Base-by-base conservation (phyloP, 53 echinoderm and acorn worm genomes). In the Echinarachnius parma region DNA sequence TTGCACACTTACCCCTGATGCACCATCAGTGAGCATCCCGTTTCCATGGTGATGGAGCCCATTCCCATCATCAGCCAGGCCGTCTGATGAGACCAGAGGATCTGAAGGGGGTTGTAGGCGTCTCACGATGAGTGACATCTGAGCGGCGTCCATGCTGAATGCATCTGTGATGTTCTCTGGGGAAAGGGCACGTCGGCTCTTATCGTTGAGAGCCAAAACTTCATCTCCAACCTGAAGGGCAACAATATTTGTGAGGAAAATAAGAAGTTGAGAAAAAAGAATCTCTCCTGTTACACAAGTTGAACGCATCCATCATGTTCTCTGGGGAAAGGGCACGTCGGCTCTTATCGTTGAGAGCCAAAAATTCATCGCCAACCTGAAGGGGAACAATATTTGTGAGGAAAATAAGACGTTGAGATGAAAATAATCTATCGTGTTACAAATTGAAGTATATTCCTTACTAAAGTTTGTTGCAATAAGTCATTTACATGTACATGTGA, bases 311-410 rank as follows among this genome's bases (percentile, higher is more conserved):
- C n/a, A n/a, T n/a, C n/a, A n/a, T n/a, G 45, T 28, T 39, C 1
- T 55, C 57, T 10, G 55, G 42, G 22, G 56, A 26, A 16, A 72
- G 23, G 56, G 24, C 42, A 9, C 74, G 56, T 30, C 42, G 3
- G 74, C 74, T 72, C 44, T 20, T 42, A 7, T 57, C 74, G 25
- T 72, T 72, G 25, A 72, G 25, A 28, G 56, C n/a, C 4, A 72
- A 45, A 16, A 72, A 27, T 42, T 39, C 56, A 26, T 72, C 74
- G 0, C 57, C 57, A 42, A 11, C 42, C 74, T 72, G 8, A 35
- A 23, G 24, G 29, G 22, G 25, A 5, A 31, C n/a, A n/a, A n/a
- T n/a, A n/a, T n/a, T n/a, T n/a, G n/a, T n/a, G n/a, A n/a, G n/a
- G n/a, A n/a, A n/a, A n/a, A n/a, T n/a, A n/a, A n/a, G n/a, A n/a